Percentiles rank a stretch among this genome's conserved stretches.
phyloP scores from a whole-genome alignment of 2,797 vertebrate genomes.

The Eulemur rubriventer region DNA sequence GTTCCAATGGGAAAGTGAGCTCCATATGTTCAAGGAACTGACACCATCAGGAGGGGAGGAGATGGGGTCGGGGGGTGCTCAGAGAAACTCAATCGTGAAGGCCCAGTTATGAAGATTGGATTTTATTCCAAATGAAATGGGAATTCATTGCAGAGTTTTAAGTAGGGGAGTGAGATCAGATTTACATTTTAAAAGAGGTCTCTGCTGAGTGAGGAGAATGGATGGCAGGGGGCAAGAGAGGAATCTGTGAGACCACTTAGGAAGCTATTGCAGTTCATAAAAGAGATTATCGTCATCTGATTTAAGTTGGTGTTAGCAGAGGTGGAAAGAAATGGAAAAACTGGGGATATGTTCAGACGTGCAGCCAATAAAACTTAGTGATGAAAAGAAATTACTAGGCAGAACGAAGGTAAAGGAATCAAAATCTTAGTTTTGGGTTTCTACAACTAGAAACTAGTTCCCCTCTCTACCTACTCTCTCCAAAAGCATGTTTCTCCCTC shows the following conservation, averaged over 20 bases:
- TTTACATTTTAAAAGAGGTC: conserved; percentile 18
- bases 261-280: not conserved
- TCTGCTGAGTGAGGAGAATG: not conserved
- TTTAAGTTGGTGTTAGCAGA: not conserved
- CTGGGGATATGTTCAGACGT: not conserved
- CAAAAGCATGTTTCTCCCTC: not conserved
- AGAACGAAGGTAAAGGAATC: not conserved
- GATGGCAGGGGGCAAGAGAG: not conserved
- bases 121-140: conserved; percentile 25
- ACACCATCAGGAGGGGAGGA: not conserved
- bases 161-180: not conserved
- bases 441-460: not conserved
- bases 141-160: not conserved
- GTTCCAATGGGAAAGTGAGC: not conserved
- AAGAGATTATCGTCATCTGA: not conserved
- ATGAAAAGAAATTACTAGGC: not conserved
- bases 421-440: not conserved
- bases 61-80: not conserved
- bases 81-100: not conserved
- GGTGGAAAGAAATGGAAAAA: not conserved
- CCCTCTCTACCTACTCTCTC: accelerated
- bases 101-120: not conserved
- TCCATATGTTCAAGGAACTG: not conserved
- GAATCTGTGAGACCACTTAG: not conserved
- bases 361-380: not conserved